A percentile compares a stretch with the other conserved stretches of the same genome.
phyloP scores from a whole-genome alignment of 2,888 invertebrate species.

The Buathra laborator region DNA sequence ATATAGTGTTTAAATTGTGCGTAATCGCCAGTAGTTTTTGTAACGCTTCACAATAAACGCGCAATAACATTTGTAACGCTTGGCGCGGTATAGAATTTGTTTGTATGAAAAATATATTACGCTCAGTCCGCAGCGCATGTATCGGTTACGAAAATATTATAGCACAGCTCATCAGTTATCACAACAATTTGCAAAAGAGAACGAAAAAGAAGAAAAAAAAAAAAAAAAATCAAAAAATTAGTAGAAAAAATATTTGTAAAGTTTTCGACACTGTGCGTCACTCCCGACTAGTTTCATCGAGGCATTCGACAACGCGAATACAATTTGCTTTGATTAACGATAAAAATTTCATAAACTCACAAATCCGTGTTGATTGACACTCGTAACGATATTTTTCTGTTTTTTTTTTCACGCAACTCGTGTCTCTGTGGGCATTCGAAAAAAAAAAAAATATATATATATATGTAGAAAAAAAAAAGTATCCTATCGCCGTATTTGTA shows the following conservation, averaged over 20 bases:
- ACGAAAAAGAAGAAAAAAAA: slow-evolving; percentile 21
- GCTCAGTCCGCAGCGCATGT: background rate
- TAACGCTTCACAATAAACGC: background rate
- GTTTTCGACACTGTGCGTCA: background rate
- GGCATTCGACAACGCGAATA: background rate
- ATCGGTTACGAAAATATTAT: slow-evolving; percentile 18
- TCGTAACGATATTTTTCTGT: background rate
- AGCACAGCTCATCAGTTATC: slow-evolving; percentile 48
- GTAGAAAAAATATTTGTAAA: slow-evolving; percentile 24
- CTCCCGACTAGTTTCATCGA: background rate
- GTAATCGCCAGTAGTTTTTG: background rate
- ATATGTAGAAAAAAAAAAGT: background rate
- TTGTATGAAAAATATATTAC: slow-evolving; percentile 38
- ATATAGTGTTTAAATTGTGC: slow-evolving; percentile 14
- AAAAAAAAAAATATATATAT: background rate
- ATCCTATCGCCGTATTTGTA: background rate
- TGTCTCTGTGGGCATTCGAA: background rate
- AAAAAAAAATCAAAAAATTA: background rate
- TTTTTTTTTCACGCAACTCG: background rate
- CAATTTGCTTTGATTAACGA: background rate
- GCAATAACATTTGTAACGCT: background rate
- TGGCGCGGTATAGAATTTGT: slow-evolving; percentile 4
- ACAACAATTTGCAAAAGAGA: slow-evolving; percentile 34
- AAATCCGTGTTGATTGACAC: background rate
- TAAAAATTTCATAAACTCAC: background rate